phyloP scores from a whole-genome alignment of 2,797 vertebrate genomes.

The Peromyscus nudipes region DNA sequence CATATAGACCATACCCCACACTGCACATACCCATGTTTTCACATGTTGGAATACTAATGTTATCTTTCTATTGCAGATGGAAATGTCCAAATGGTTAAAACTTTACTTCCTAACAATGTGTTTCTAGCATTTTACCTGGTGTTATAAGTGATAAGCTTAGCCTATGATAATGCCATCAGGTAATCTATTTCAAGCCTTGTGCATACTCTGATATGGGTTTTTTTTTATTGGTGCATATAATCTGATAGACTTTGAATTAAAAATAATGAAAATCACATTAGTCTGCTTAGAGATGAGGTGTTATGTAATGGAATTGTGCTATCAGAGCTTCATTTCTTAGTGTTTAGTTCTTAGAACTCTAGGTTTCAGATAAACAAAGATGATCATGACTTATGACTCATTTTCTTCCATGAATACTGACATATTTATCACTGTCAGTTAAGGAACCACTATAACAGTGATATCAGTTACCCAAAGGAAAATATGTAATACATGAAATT shows the following conservation, averaged over 20 bases:
- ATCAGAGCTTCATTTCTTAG: slow-evolving; percentile 69
- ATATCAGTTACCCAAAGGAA: not conserved
- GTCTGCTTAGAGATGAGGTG: slow-evolving; percentile 61
- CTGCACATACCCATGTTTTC: slow-evolving; percentile 45
- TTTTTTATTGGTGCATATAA: slow-evolving; percentile 57
- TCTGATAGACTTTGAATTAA: slow-evolving; percentile 81
- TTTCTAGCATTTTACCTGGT: slow-evolving; percentile 64
- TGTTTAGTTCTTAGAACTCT: slow-evolving; percentile 58
- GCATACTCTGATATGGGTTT: not conserved
- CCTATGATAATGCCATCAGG: slow-evolving; percentile 50
- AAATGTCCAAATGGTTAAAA: slow-evolving; percentile 35
- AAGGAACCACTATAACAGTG: not conserved
- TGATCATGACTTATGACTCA: slow-evolving; percentile 52
- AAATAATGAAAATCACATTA: slow-evolving; percentile 78
- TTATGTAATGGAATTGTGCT: slow-evolving; percentile 70
- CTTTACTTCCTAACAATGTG: slow-evolving; percentile 67
- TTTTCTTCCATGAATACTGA: slow-evolving; percentile 34
- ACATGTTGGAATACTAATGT: slow-evolving; percentile 70
- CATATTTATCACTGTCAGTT: slow-evolving; percentile 58
- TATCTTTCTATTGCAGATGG: slow-evolving; percentile 56
- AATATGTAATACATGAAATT: not conserved
- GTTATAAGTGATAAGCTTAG: slow-evolving; percentile 67
- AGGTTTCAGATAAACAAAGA: slow-evolving; percentile 70
- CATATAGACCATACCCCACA: not conserved
- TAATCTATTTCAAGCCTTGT: slow-evolving; percentile 35